Conservation (phyloP, 1,140 invertebrate genomes). For the Conus betulinus region DNA sequence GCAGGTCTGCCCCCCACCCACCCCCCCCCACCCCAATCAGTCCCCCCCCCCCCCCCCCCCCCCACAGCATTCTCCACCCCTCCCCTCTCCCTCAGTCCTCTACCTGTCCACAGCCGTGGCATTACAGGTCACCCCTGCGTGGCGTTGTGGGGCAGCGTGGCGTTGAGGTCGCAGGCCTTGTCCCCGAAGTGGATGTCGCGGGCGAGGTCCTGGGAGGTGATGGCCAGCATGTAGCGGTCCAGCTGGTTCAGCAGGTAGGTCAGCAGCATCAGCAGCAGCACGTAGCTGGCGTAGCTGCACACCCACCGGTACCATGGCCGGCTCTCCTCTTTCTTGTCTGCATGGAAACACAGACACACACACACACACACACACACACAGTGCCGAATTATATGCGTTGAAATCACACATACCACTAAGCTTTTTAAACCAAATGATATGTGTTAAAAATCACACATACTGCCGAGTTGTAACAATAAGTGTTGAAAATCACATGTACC, state of each 20-base stretch:
- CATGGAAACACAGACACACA: not conserved
- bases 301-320: conserved; percentile 40
- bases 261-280: conserved; percentile 71
- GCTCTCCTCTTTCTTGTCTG: not conserved
- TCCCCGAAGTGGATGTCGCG: conserved; percentile 88
- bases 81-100: not conserved
- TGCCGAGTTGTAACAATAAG: too few species aligned
- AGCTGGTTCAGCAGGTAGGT: conserved; percentile 77
- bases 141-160: conserved; percentile 42
- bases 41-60: too few species aligned
- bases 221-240: conserved; percentile 75
- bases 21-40: too few species aligned
- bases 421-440: too few species aligned
- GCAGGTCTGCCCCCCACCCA: too few species aligned
- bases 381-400: too few species aligned
- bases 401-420: too few species aligned
- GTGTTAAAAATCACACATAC: too few species aligned
- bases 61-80: not conserved
- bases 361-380: not conserved
- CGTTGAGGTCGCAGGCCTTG: conserved; percentile 87
- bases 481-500: too few species aligned
- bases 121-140: not conserved
- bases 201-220: conserved; percentile 73
- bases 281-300: conserved; percentile 70
- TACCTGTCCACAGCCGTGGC: not conserved